Evolutionary conservation across 1,140 invertebrate species (phyloP).

Genomic region (Macrocentrus cingulum): DNA sequence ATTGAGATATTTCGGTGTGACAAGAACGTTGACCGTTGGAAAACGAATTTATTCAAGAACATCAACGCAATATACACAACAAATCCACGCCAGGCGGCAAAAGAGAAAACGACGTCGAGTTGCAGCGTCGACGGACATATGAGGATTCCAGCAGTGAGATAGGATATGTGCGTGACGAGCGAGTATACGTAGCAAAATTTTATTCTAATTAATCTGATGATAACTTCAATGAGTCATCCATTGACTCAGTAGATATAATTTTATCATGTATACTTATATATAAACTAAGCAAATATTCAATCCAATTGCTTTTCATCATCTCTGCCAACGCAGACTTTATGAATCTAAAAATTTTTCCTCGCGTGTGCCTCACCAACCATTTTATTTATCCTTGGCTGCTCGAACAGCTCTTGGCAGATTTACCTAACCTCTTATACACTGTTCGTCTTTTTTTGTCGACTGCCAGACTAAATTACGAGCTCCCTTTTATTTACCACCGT

Average conservation of each 20-base stretch:
- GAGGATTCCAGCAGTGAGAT: conserved; percentile 56
- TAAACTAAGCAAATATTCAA: no score
- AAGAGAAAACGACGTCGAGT: conserved; percentile 39
- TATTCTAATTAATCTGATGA: no score
- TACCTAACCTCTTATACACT: not conserved
- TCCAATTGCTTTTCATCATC: no score
- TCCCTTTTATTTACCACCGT: conserved; percentile 46
- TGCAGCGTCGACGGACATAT: conserved; percentile 53
- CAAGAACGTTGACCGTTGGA: not conserved
- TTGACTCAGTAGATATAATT: no score
- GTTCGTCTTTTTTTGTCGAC: not conserved
- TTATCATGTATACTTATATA: no score
- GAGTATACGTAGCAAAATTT: no score
- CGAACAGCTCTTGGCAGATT: not conserved
- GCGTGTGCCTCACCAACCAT: no score
- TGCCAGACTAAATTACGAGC: conserved; percentile 23
- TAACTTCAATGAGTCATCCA: no score
- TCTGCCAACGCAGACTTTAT: no score
- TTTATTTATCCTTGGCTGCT: no score
- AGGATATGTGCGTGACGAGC: conserved; percentile 46
- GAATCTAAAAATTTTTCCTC: no score
- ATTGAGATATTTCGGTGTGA: conserved; percentile 25
- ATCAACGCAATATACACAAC: no score
- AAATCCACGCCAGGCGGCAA: not conserved
- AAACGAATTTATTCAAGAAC: conserved; percentile 1